Percentiles rank a stretch among this genome's conserved stretches.
phyloP scores from a whole-genome alignment of 2,113 vertebrate species.

The Nothocercus julius region DNA sequence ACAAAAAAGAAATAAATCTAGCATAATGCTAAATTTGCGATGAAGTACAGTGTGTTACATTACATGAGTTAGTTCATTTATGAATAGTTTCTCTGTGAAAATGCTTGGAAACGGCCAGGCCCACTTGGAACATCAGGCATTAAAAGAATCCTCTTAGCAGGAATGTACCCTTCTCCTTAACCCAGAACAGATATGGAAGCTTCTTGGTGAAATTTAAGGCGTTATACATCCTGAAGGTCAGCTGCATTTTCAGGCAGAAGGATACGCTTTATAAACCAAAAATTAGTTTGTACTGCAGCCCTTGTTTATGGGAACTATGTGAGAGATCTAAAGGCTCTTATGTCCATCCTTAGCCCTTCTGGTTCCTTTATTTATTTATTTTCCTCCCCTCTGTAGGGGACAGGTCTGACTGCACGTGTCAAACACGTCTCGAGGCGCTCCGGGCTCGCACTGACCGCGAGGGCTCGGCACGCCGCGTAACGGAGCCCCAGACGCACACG shows the following conservation, averaged over 20 bases:
- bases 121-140: background rate
- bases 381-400: background rate
- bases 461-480: background rate
- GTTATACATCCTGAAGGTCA: background rate
- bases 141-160: background rate
- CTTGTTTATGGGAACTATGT: background rate
- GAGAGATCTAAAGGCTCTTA: background rate
- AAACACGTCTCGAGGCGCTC: background rate
- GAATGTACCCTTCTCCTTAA: background rate
- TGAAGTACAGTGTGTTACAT: background rate
- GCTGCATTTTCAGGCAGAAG: background rate
- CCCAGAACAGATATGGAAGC: background rate
- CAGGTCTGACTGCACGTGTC: background rate
- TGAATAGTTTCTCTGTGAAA: background rate
- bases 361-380: background rate
- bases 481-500: background rate
- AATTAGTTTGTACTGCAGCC: background rate
- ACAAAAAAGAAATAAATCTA: background rate
- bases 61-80: background rate
- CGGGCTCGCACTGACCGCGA: background rate
- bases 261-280: background rate
- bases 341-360: background rate
- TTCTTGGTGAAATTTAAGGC: background rate
- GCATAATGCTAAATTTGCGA: conserved; percentile 25
- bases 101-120: background rate